These are phyloP conservation scores for Drosophila setosimentum DNA, from an alignment of 2,888 invertebrate genomes.

Conservation along the genomic window DNA sequence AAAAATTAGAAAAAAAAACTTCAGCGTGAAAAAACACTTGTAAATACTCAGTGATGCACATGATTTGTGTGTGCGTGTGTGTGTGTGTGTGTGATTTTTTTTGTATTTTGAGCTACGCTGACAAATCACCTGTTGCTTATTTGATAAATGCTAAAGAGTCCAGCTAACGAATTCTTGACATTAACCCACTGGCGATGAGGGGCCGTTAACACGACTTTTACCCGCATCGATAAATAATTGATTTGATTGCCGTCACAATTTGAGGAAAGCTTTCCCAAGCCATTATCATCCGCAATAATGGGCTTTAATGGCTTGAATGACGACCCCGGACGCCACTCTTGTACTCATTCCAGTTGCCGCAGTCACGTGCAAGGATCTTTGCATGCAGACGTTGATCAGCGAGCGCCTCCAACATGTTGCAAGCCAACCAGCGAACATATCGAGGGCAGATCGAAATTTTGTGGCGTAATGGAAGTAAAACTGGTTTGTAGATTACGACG, in stretches of 20 bases:
- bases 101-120: conserved; percentile 28
- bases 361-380: conserved; percentile 51
- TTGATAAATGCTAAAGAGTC: conserved; percentile 44
- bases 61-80: conserved; percentile 22
- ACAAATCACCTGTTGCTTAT: conserved; percentile 51
- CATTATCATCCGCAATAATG: conserved; percentile 55
- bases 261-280: conserved; percentile 66
- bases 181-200: conserved; percentile 43
- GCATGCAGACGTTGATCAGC: conserved; percentile 18
- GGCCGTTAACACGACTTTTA: conserved; percentile 70
- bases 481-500: not conserved
- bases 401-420: conserved; percentile 55
- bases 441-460: conserved; percentile 24
- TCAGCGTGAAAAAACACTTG: conserved; percentile 53
- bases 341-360: conserved; percentile 18
- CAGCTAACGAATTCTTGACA: conserved; percentile 47
- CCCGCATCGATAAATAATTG: conserved; percentile 69
- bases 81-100: conserved; percentile 10
- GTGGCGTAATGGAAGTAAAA: not conserved
- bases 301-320: conserved; percentile 44
- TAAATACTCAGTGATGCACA: conserved; percentile 65
- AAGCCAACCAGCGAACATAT: conserved; percentile 8
- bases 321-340: conserved; percentile 21
- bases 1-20: conserved; percentile 24
- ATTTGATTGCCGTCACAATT: conserved; percentile 71